Evolutionary conservation across 2,797 vertebrate species (phyloP).

Genomic region (Buphagus erythrorhynchus): DNA sequence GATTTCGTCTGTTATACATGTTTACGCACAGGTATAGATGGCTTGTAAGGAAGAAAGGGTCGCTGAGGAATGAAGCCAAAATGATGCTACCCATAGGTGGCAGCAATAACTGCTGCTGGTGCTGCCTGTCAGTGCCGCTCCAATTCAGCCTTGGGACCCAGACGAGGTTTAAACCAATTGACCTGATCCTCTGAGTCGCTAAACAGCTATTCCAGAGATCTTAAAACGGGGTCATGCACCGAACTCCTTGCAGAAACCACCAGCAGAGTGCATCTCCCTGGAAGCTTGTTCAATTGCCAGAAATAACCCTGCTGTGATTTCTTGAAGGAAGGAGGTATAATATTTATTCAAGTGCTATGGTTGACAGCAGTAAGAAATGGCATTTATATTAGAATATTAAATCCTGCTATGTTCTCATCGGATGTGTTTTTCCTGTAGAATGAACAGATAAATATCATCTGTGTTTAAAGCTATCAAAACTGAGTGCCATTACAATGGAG

Average conservation of each 20-base stretch:
- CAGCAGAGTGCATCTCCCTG: neutral
- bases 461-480: neutral
- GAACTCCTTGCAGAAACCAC: neutral
- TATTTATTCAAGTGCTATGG: neutral
- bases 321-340: neutral
- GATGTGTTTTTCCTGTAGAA: neutral
- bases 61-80: neutral
- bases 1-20: neutral
- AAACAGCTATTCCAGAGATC: neutral
- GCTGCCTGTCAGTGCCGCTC: neutral
- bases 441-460: neutral
- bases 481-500: neutral
- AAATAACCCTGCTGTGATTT: neutral
- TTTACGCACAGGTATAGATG: neutral
- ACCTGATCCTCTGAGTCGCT: neutral
- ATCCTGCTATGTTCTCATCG: neutral
- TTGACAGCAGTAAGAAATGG: neutral
- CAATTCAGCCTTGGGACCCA: neutral
- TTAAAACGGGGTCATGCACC: neutral
- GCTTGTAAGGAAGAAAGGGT: neutral
- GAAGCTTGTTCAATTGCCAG: neutral
- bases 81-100: slow-evolving; percentile 54
- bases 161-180: neutral
- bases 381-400: slow-evolving; percentile 10
- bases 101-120: slow-evolving; percentile 43